Evolutionary conservation across 2,888 invertebrate species (phyloP).

Genomic region (Drosophila buzzatii): DNA sequence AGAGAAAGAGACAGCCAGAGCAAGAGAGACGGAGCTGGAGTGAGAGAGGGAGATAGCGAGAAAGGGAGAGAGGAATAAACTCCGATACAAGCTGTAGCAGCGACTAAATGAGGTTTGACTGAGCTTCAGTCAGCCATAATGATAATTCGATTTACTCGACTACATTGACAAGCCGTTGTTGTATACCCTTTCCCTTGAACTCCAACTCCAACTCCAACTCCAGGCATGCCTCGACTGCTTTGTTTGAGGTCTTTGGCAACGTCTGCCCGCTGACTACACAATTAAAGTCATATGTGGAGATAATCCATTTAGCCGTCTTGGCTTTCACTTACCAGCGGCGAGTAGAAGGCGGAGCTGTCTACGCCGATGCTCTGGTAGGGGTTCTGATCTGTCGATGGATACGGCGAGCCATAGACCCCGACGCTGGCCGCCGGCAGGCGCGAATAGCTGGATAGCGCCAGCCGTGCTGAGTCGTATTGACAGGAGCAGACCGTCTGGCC

Average conservation of each 20-base stretch:
- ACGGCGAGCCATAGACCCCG: conserved; percentile 93
- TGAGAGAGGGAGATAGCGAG: not conserved
- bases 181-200: conserved; percentile 14
- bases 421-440: conserved; percentile 92
- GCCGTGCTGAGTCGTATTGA: conserved; percentile 95
- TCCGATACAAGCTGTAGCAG: conserved; percentile 22
- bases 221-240: not conserved
- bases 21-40: not conserved
- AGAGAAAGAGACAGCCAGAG: conserved; percentile 6
- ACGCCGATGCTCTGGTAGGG: conserved; percentile 97
- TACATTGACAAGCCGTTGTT: conserved; percentile 76
- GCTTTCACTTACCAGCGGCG: conserved; percentile 93
- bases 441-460: conserved; percentile 93
- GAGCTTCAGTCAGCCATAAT: conserved; percentile 83
- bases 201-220: not conserved
- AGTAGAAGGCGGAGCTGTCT: conserved; percentile 97
- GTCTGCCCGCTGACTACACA: conserved; percentile 72
- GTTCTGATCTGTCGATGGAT: conserved; percentile 96
- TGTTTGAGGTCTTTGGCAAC: conserved; percentile 24
- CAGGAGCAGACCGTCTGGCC: conserved; percentile 97
- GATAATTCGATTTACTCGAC: conserved; percentile 83
- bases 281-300: conserved; percentile 84
- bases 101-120: conserved; percentile 80
- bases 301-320: conserved; percentile 73
- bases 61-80: conserved; percentile 6